phyloP scores from a whole-genome alignment of 2,888 invertebrate species.

The Rhaphigaster nebulosa region DNA sequence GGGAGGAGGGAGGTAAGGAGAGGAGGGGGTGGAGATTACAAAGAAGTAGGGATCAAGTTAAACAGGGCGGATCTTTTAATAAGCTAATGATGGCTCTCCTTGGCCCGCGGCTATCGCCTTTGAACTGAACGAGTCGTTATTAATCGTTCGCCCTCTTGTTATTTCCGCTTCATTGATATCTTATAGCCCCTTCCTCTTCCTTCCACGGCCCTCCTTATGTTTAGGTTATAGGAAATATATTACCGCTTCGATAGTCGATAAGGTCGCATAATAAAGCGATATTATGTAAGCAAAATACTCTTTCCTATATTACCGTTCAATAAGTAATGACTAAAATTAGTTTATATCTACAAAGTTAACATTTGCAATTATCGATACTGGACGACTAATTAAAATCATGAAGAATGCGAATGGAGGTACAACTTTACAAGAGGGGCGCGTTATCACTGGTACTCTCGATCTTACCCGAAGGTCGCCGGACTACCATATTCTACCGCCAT shows the following conservation, averaged over 20 bases:
- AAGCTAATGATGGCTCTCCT: background rate
- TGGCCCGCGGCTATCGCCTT: conserved; percentile 23
- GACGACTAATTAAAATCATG: too few relatives aligned
- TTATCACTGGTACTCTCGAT: too few relatives aligned
- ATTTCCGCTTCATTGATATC: background rate
- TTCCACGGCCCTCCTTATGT: background rate
- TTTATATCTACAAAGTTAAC: too few relatives aligned
- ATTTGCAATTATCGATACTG: too few relatives aligned
- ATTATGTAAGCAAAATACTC: background rate
- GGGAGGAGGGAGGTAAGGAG: too few relatives aligned
- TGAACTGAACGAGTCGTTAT: background rate
- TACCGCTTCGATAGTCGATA: background rate
- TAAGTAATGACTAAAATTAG: too few relatives aligned
- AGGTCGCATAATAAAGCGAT: background rate
- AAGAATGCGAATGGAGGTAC: too few relatives aligned
- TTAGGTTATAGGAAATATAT: conserved; percentile 20
- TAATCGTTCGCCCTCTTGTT: conserved; percentile 1
- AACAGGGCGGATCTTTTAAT: conserved; percentile 42
- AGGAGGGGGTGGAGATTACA: background rate
- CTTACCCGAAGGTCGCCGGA: too few relatives aligned
- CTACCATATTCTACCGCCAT: too few relatives aligned
- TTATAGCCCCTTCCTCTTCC: background rate
- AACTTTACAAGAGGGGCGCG: too few relatives aligned
- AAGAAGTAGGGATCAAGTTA: conserved; percentile 42
- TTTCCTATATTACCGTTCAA: too few relatives aligned